A percentile compares a stretch with the other conserved stretches of the same genome.
phyloP scores from a whole-genome alignment of 2,113 vertebrate genomes.

The Astur gentilis region DNA sequence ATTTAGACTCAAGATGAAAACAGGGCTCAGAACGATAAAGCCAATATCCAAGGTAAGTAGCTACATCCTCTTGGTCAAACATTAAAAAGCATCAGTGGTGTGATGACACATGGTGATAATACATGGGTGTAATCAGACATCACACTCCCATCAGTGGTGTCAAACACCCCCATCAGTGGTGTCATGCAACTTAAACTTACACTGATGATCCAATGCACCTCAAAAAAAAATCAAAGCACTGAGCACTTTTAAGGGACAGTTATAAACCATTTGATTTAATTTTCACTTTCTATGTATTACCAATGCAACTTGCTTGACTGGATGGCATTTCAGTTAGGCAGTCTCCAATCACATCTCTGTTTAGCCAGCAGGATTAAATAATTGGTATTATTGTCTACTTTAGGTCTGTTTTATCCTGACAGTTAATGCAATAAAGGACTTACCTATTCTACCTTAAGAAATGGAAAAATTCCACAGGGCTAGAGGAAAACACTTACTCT shows the following conservation, averaged over 20 bases:
- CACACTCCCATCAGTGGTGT: too few relatives aligned
- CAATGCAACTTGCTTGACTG: background rate
- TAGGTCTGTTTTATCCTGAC: background rate
- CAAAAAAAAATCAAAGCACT: background rate
- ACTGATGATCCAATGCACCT: background rate
- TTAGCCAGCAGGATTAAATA: background rate
- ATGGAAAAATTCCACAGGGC: background rate
- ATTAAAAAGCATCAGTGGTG: background rate
- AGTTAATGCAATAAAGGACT: background rate
- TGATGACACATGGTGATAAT: background rate
- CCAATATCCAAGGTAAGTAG: background rate
- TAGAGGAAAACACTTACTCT: background rate
- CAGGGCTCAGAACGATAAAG: background rate
- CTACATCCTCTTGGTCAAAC: background rate
- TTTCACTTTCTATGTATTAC: background rate
- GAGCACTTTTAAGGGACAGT: background rate
- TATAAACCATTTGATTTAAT: background rate
- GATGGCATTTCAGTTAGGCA: background rate
- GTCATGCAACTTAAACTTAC: background rate
- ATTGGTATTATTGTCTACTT: background rate
- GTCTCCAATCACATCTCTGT: background rate
- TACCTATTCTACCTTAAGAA: background rate
- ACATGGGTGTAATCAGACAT: background rate
- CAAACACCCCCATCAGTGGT: background rate
- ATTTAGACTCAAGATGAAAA: background rate